Evolutionary conservation across 1,140 invertebrate species (phyloP), one percentile per base, ranked within the genome.

Genomic region (Lepidurus apus): DNA sequence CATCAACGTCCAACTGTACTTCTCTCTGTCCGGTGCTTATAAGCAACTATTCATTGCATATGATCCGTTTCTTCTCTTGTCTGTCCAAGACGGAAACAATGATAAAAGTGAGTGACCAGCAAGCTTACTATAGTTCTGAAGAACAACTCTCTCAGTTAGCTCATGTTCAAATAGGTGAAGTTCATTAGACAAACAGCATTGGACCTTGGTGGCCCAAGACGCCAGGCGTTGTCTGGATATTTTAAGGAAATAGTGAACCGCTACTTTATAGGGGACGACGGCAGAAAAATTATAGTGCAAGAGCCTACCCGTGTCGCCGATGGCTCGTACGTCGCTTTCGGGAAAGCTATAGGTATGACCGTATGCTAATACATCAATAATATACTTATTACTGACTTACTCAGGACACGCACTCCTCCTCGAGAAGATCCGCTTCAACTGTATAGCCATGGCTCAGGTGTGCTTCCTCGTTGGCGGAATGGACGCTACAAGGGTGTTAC

Each of bases 41-140:
- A 47, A 47, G 45, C 17, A 47, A 47, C 45, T 47, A 47, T 17
- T 47, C 45, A 47, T 47, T 47, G 45, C 45, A 47, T 47, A 47
- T 47, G 45, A 47, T 4, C 45, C 45, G 45, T 47, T 47, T 47
- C 45, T 47, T 47, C 4, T 47, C 45, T 47, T 1, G 45, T 4
- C 45, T 47, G 17, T 47, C 45, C 45, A 47, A 47, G 45, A 47
- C 45, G 45, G 45, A 47, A 47, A 47, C 45, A 47, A 47, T 47
- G 45, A 47, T 47, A 11, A 47, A 47, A 47, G 45, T 47, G 45
- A 47, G 9, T 47, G 9, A 47, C 45, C 45, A 47, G 9, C 45
- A 11, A 10, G 9, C 10, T 11, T 11, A 47, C 45, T 11, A 47
- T 17, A 10, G 10, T 47, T 47, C 45, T 11, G 17, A 47, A 47